Evolutionary conservation across 2,113 vertebrate genomes (phyloP).

Genomic region (Sciurus niger): DNA sequence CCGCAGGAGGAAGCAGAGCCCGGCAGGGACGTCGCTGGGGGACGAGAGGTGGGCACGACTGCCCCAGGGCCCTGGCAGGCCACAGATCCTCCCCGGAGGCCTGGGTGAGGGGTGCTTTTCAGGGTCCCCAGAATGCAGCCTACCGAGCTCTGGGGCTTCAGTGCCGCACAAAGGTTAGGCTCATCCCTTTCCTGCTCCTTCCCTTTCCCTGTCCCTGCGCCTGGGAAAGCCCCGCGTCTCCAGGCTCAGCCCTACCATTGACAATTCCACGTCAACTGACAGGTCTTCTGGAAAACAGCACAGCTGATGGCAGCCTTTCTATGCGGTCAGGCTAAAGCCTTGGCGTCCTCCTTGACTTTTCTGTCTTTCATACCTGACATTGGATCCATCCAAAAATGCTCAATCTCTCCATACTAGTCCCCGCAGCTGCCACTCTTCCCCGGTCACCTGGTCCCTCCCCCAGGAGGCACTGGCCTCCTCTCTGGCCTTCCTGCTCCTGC

Average conservation of each 20-base stretch:
- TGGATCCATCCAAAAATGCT: not conserved
- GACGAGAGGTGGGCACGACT: rapidly evolving
- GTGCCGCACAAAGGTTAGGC: not conserved
- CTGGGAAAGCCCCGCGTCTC: not conserved
- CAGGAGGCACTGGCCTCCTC: not conserved
- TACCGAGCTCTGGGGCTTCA: not conserved
- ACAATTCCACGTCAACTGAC: not conserved
- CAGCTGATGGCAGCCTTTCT: not conserved
- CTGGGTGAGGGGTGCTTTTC: not conserved
- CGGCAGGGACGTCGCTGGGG: not conserved
- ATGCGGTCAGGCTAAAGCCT: not conserved
- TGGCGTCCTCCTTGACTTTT: no score
- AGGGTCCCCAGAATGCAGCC: not conserved
- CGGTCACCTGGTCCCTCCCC: rapidly evolving
- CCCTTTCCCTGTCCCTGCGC: not conserved
- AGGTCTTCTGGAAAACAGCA: not conserved
- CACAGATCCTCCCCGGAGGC: not conserved
- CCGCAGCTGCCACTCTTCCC: not conserved
- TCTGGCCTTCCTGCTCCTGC: not conserved
- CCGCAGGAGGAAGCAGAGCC: not conserved
- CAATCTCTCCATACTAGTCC: not conserved
- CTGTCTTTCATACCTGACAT: not conserved
- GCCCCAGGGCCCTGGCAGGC: not conserved
- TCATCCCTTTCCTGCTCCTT: not conserved
- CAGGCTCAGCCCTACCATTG: not conserved